Evolutionary conservation across 1,140 invertebrate genomes (phyloP).

Genomic region (Pygmarrhopalites habei): DNA sequence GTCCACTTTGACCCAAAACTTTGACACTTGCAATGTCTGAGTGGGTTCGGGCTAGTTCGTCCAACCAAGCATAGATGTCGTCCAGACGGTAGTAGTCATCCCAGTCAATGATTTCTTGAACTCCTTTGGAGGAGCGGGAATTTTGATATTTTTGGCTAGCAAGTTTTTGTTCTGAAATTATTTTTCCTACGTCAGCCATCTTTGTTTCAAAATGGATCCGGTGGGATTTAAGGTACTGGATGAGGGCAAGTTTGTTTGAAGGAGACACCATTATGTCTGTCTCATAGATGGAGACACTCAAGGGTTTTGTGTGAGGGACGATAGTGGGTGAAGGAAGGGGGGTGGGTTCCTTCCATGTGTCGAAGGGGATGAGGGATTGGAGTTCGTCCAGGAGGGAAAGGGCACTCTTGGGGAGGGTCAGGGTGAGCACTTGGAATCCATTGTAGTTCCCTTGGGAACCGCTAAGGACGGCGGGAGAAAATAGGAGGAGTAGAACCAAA

Average conservation of each 20-base stretch:
- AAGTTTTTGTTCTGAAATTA: not conserved
- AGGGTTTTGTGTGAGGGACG: not conserved
- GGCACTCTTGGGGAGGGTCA: no score
- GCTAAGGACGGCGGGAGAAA: no score
- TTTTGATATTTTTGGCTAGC: not conserved
- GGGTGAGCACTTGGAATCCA: not conserved
- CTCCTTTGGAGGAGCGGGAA: not conserved
- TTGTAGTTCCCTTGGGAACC: not conserved
- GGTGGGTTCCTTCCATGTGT: not conserved
- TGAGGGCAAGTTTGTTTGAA: not conserved
- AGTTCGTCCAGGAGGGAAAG: not conserved
- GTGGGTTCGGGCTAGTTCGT: not conserved
- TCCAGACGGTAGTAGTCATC: conserved; percentile 2
- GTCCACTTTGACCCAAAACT: not conserved
- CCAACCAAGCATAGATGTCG: not conserved
- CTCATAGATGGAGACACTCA: not conserved
- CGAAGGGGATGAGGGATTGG: not conserved
- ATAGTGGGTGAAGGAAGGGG: not conserved
- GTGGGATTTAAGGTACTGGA: not conserved
- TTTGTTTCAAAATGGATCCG: not conserved
- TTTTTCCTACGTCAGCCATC: not conserved
- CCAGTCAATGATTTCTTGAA: not conserved
- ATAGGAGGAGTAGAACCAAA: no score
- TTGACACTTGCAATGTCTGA: not conserved
- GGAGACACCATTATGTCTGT: conserved; percentile 5